Percentiles rank a stretch among this genome's conserved stretches.
These are phyloP conservation scores for Stictonetta naevosa DNA, from an alignment of 2,113 vertebrate species.

Conservation along the genomic window DNA sequence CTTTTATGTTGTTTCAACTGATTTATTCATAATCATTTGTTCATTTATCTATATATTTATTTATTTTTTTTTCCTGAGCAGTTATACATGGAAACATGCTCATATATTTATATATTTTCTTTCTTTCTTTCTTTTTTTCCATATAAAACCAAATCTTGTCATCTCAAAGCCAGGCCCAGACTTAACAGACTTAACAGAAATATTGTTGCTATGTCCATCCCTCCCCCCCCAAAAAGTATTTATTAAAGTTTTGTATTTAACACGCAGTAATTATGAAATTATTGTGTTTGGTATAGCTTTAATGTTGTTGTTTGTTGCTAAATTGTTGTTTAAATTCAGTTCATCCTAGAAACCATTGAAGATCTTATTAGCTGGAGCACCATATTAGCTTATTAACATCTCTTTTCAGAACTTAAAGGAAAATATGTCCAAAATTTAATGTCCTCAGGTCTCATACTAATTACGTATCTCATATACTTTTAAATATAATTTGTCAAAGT, in stretches of 20 bases:
- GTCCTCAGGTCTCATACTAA: background rate
- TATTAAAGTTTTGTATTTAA: background rate
- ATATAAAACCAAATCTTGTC: background rate
- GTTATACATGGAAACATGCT: no score
- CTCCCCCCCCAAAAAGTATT: background rate
- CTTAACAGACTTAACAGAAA: background rate
- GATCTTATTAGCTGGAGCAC: background rate
- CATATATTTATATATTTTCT: no score
- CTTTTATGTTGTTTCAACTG: background rate
- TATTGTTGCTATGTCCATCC: background rate
- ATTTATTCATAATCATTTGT: background rate
- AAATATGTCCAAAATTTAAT: background rate
- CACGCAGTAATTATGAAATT: background rate
- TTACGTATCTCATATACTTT: background rate
- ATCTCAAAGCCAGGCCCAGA: background rate
- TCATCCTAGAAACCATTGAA: background rate
- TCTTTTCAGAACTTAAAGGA: background rate
- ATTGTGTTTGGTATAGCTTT: background rate
- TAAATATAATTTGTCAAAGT: background rate
- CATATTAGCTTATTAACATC: background rate
- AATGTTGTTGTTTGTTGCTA: background rate
- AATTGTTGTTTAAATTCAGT: background rate
- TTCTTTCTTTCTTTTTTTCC: background rate
- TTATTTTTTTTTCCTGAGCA: no score
- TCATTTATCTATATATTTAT: no score